Base-by-base conservation (phyloP, 2,113 vertebrate species). In the Manacus vitellinus region DNA sequence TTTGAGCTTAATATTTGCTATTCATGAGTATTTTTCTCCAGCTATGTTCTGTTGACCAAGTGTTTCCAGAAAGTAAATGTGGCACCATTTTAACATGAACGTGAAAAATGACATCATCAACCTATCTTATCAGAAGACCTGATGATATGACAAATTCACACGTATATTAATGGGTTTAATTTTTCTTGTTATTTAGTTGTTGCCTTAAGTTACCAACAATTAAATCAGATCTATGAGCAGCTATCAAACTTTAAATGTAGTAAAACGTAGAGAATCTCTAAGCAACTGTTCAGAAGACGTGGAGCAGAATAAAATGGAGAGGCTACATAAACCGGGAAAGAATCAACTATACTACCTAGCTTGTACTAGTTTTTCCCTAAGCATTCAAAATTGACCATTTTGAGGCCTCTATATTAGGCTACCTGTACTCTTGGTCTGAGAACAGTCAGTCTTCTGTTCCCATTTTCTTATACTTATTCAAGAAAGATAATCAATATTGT, bases 1-100 rank as follows among this genome's bases (percentile, higher is more conserved):
- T 85, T 93, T 61, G 1, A 84, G 63, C 51, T 91, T 72, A 94
- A 62, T 91, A 89, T 83, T 94, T 95, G 79, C 27, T 94, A 35
- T 92, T 95, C 44, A 66, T 56, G 33, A 77, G 47, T 54, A 67
- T 82, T 96, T 95, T 87, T 89, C 73, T 84, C 28, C 51, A 82
- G 52, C 56, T 72, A 75, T 2, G 44, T 62, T 89, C 73, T 78
- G 47, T 41, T 94, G 56, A 84, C 25, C 86, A 81, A 63, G 37
- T 78, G 66, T 68, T 92, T n/a, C 52, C 84, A 87, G 55, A 87
- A 78, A 87, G 56, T 68, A 74, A 89, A 92, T 2, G 7, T 43
- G 43, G 30, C 35, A 70, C 31, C 14, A 25, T 65, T 86, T 78
- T 67, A 84, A 85, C 25, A 65, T 3, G 4, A 74, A n/a, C 8